Conservation (phyloP, 2,797 vertebrate genomes). For the Morus bassanus region DNA sequence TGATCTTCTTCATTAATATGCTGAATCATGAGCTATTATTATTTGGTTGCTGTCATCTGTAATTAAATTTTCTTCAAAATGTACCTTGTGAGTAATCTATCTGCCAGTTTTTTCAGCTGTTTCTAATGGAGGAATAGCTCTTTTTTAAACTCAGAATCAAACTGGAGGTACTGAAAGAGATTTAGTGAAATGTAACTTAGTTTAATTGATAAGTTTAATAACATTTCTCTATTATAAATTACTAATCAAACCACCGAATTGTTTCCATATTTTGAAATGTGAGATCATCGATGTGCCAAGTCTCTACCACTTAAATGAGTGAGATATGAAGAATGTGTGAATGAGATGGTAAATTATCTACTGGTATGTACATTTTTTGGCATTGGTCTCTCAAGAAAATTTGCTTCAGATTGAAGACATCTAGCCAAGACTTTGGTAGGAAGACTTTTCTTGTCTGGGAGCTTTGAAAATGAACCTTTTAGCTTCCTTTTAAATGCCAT, state of each 20-base stretch:
- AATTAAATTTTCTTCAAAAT: constrained; percentile 27
- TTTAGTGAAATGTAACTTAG: neutral
- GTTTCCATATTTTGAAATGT: neutral
- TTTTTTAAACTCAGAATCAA: neutral
- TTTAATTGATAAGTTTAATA: constrained; percentile 4
- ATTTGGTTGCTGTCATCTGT: neutral
- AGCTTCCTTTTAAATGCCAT: neutral
- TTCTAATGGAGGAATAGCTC: neutral
- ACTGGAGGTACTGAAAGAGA: neutral
- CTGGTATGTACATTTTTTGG: neutral
- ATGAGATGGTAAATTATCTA: neutral
- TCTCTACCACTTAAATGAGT: neutral
- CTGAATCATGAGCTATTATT: neutral
- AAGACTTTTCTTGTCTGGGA: neutral
- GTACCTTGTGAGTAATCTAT: neutral
- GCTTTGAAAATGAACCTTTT: neutral
- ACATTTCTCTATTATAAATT: neutral
- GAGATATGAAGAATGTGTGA: neutral
- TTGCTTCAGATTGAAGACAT: neutral
- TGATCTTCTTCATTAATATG: neutral
- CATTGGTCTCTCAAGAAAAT: neutral
- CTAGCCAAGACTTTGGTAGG: neutral
- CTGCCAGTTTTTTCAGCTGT: neutral
- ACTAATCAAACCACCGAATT: neutral
- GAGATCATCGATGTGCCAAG: neutral